Base-by-base conservation (phyloP, 2,797 vertebrate genomes). In the Alosa sapidissima region DNA sequence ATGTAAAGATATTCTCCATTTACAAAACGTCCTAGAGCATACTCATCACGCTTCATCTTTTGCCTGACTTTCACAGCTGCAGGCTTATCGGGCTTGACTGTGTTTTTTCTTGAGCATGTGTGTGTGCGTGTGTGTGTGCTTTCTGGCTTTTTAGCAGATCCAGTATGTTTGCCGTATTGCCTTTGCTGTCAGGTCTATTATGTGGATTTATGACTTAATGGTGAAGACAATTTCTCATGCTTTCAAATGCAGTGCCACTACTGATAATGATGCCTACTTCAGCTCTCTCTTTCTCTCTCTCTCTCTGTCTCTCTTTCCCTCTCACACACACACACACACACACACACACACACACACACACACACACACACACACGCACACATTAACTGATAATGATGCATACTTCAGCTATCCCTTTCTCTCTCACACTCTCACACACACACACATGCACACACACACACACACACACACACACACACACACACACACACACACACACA, bases 81-180 rank as follows among this genome's bases (percentile, higher is more conserved):
- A 4, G 41, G 19, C 72, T 45, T 47, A 5, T 75, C 21, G 62
- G 58, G 58, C 58, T 62, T 62, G 58, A 24, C n/a, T 62, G 9
- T 62, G 58, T 62, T 62, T 62, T 5, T 6, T 72, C 1, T 36
- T 36, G n/a, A 36, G 1, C 14, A 10, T 72, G 65, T 68, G 65
- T 24, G 6, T 72, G 21, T 62, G 21, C 8, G 60, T 24, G 60
- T 24, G n/a, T 14, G 14, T 19, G 14, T 11, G 16, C 19, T 55
- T 55, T 55, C 11, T 41, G 65, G 33, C 28, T 75, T 86, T 83
- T 83, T 83, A 28, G 86, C 85, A 52, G 65, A 81, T 85, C 87
- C 84, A 86, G 85, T 75, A 75, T 75, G 68, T 75, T 75, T 45
- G 68, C 68, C 10, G 68, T 75, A 75, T 75, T 75, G 68, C 68